Base-by-base conservation (phyloP, 2,113 vertebrate genomes). In the Trichechus manatus region DNA sequence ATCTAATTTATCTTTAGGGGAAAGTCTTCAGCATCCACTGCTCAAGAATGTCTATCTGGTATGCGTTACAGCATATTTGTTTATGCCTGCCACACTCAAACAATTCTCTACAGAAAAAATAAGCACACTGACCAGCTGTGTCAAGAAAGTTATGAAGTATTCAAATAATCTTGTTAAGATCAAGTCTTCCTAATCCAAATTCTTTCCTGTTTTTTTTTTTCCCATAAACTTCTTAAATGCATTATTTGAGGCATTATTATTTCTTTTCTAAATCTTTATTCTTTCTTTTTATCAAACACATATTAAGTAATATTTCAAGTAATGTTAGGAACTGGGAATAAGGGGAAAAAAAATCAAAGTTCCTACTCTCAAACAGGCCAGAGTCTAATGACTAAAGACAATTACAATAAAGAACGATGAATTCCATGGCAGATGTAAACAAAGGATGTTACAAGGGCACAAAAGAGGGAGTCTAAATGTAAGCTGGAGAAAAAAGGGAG, bases 21-120 rank as follows among this genome's bases (percentile, higher is more conserved):
- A 88, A 75, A 91, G 50, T 64, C 74, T 89, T 84, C 66, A 84
- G 79, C 92, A 94, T 63, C 23, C 53, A 85, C 68, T 50, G 22
- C 61, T 94, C 59, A 93, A 87, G 64, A 96, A 70, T 92, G 66
- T 44, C 87, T 94, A 59, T 50, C 44, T 93, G 89, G 93, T 78
- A 84, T 63, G 47, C 75, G 79, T 82, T 95, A 74, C 14, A 97
- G 61, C 19, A 33, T 75, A 56, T 80, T 96, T 93, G 78, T 92
- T 98, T 93, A 96, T 74, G 95, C 59, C 33, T 94, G 95, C 47
- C 91, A 93, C 89, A 89, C 91, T 93, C 33, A 92, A 81, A 82
- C 39, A 79, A 63, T 90, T 92, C 93, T 91, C 87, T 91, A 9
- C 2, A 93, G 91, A 96, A 96, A 85, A 93, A 97, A 47, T 93